Evolutionary conservation across 2,888 invertebrate species (phyloP).

Genomic region (Nephrocerus scutellatus): DNA sequence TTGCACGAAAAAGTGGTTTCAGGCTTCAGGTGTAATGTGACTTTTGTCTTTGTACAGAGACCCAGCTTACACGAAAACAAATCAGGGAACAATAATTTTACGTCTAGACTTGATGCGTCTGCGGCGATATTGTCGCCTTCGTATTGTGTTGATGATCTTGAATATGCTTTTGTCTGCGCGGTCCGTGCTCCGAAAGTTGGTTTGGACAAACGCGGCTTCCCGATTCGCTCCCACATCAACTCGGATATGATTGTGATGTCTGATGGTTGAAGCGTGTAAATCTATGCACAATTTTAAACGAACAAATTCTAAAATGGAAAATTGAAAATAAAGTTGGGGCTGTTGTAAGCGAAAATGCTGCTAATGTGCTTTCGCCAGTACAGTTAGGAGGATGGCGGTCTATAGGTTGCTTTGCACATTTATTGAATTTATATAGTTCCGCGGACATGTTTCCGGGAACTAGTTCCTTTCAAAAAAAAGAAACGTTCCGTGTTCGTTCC

Average conservation of each 20-base stretch:
- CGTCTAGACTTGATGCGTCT: slow-evolving; percentile 1
- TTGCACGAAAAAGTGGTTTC: slow-evolving; percentile 2
- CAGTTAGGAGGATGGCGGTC: slow-evolving; percentile 11
- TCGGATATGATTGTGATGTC: slow-evolving; percentile 14
- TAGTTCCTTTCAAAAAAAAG: too few relatives aligned
- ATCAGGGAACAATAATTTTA: slow-evolving; percentile 7
- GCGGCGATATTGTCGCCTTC: slow-evolving; percentile 1
- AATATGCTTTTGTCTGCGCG: slow-evolving; percentile 9
- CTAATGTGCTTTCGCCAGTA: slow-evolving; percentile 11
- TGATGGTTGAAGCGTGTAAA: slow-evolving; percentile 8
- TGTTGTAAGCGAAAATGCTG: slow-evolving; percentile 11
- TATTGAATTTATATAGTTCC: too few relatives aligned
- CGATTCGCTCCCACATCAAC: slow-evolving; percentile 13
- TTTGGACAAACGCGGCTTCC: slow-evolving; percentile 3
- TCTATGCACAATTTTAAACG: slow-evolving; percentile 7
- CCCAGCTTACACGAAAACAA: slow-evolving; percentile 7
- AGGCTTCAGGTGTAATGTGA: slow-evolving; percentile 5
- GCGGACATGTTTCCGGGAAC: too few relatives aligned
- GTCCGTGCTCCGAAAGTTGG: slow-evolving; percentile 1
- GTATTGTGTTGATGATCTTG: slow-evolving; percentile 7
- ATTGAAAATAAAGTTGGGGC: slow-evolving; percentile 12
- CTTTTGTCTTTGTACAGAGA: slow-evolving; percentile 7
- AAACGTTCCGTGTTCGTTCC: too few relatives aligned
- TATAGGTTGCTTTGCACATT: slow-evolving; percentile 15
- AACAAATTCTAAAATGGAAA: slow-evolving; percentile 15